A percentile compares a stretch with the other conserved stretches of the same genome.
These are phyloP conservation scores for Ammodramus savannarum DNA, from an alignment of 2,113 vertebrate genomes.

Conservation along the genomic window DNA sequence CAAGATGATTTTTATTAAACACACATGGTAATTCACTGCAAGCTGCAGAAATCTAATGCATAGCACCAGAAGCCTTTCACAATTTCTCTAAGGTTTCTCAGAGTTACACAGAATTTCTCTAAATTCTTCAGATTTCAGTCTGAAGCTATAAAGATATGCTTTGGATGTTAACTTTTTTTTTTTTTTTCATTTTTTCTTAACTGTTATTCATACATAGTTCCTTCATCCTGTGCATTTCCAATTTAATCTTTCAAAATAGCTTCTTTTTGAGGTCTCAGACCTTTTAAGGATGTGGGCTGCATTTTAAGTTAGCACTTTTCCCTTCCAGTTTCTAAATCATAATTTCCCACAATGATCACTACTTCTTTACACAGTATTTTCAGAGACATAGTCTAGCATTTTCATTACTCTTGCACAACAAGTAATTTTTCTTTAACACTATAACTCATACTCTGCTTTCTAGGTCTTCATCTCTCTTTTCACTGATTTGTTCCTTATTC, in stretches of 20 bases:
- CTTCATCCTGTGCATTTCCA: not conserved
- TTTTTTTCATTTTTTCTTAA: not conserved
- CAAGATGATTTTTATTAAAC: not conserved
- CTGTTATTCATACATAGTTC: not conserved
- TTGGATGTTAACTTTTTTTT: not conserved
- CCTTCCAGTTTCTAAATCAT: not conserved
- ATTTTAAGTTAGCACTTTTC: not conserved
- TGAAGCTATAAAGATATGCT: not conserved
- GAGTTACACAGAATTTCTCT: not conserved
- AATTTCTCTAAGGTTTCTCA: not conserved
- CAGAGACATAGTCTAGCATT: not conserved
- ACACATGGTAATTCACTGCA: not conserved
- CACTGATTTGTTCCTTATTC: not conserved
- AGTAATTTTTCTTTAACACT: not conserved
- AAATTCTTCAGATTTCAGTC: not conserved
- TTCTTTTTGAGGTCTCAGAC: not conserved
- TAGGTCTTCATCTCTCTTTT: not conserved
- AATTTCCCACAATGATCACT: not conserved
- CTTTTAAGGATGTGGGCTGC: not conserved
- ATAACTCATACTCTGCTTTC: not conserved
- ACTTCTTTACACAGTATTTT: not conserved
- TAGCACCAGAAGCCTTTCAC: not conserved
- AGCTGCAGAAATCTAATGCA: not conserved
- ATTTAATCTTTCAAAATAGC: not conserved
- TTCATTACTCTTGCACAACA: not conserved